Conservation (phyloP, 2,888 invertebrate species). For the Encarsia formosa region DNA sequence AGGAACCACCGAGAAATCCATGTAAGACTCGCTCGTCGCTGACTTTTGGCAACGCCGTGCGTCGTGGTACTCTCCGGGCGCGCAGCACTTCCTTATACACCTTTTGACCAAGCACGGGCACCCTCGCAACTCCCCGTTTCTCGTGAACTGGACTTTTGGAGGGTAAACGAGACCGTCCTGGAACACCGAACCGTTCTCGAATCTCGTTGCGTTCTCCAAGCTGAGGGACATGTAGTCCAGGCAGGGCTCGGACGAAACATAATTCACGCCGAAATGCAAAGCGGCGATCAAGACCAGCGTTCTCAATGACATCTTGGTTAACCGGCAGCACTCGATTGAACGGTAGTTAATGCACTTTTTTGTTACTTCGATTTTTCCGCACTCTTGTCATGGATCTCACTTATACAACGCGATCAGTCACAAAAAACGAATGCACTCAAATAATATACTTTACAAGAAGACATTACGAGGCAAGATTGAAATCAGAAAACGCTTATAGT, state of each 20-base stretch:
- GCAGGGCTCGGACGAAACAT: neutral
- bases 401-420: too few species aligned
- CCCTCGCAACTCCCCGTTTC: neutral
- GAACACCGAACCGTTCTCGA: neutral
- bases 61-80: neutral
- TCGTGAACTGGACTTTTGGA: neutral
- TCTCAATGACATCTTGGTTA: too few species aligned
- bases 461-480: too few species aligned
- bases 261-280: too few species aligned
- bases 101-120: slow-evolving; percentile 14
- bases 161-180: slow-evolving; percentile 1
- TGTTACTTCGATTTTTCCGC: too few species aligned
- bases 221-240: slow-evolving; percentile 6
- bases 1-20: neutral
- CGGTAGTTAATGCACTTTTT: too few species aligned
- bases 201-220: slow-evolving; percentile 9
- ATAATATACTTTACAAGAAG: too few species aligned
- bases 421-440: too few species aligned
- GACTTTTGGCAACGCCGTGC: neutral
- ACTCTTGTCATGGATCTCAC: too few species aligned
- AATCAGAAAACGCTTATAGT: too few species aligned
- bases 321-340: too few species aligned
- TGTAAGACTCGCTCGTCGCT: neutral
- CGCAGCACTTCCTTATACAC: slow-evolving; percentile 17
- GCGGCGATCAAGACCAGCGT: too few species aligned